Evolutionary conservation across 2,888 invertebrate species (phyloP).

Genomic region (Blastobasis adustella): DNA sequence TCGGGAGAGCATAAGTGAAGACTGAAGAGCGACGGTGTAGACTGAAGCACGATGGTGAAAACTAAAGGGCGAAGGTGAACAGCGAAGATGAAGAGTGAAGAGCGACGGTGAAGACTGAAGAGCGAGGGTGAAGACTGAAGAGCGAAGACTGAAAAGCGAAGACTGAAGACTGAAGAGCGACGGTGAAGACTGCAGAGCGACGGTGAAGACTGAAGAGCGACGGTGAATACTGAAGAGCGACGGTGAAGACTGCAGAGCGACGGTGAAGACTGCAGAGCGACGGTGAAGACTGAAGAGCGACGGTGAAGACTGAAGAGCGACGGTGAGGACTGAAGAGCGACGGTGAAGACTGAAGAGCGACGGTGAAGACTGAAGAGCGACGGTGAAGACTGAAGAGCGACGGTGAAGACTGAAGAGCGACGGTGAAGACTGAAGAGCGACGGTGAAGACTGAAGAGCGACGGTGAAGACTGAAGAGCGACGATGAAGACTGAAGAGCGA

Average conservation of each 20-base stretch:
- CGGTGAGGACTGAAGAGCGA: no score
- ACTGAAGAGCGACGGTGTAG: no score
- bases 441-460: conserved; percentile 8
- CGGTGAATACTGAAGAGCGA: not conserved
- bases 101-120: not conserved
- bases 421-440: not conserved
- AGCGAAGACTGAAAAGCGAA: not conserved
- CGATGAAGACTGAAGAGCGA: not conserved
- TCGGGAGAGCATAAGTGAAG: no score
- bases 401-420: not conserved
- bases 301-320: no score
- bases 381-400: no score
- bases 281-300: not conserved
- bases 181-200: not conserved
- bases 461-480: conserved; percentile 5
- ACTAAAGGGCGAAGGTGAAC: no score
- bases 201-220: not conserved
- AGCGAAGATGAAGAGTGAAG: no score
- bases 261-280: not conserved
- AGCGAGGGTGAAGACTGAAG: not conserved
- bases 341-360: no score
- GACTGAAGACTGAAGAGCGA: not conserved
- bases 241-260: not conserved
- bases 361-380: no score
- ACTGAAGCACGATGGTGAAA: no score